A percentile compares a stretch with the other conserved stretches of the same genome.
phyloP scores from a whole-genome alignment of 2,113 vertebrate species.

The Ibidorhyncha struthersii region DNA sequence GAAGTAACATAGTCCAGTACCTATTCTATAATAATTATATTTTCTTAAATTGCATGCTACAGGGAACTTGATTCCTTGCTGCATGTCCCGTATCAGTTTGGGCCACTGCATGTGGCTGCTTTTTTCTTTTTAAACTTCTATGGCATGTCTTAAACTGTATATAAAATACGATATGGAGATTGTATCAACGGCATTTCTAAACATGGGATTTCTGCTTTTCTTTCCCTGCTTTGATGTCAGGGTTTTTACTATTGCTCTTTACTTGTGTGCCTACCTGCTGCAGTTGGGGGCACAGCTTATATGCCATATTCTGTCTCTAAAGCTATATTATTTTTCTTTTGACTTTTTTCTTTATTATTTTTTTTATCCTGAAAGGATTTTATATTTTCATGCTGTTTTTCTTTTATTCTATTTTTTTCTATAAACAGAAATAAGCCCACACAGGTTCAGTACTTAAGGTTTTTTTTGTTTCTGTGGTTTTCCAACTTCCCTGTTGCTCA shows the following conservation, averaged over 20 bases:
- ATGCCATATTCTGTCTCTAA: not conserved
- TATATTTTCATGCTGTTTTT: not conserved
- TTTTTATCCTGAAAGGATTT: not conserved
- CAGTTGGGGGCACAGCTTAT: not conserved
- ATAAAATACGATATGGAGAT: not conserved
- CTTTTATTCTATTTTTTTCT: not conserved
- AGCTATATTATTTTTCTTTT: not conserved
- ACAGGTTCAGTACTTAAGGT: not conserved
- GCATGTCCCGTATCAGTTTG: rapidly evolving
- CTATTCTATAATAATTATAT: not conserved
- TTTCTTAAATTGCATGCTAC: not conserved
- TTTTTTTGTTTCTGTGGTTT: not conserved
- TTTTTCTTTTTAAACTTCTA: not conserved
- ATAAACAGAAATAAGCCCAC: not conserved
- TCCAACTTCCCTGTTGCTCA: not conserved
- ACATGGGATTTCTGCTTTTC: not conserved
- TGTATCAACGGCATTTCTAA: slow-evolving; percentile 3
- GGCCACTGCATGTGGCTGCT: not conserved
- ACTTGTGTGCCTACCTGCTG: not conserved
- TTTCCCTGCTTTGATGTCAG: not conserved
- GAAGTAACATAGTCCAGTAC: not conserved
- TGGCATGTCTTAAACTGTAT: not conserved
- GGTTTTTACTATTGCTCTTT: slow-evolving; percentile 39
- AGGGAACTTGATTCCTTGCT: not conserved
- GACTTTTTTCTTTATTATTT: not conserved